These are phyloP conservation scores for Bungarus multicinctus DNA, from an alignment of 2,113 vertebrate genomes.

Conservation along the genomic window DNA sequence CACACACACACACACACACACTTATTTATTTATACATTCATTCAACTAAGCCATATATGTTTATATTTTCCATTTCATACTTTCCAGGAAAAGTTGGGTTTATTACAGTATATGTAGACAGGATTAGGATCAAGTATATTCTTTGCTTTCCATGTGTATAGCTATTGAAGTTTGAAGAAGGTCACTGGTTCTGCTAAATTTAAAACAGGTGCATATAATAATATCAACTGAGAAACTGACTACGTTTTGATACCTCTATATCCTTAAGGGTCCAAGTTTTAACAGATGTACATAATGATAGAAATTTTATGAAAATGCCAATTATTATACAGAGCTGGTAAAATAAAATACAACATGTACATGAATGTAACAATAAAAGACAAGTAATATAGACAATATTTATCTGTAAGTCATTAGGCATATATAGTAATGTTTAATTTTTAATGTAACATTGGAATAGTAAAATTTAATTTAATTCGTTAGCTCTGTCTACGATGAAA, in stretches of 20 bases:
- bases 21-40: neutral
- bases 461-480: neutral
- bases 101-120: neutral
- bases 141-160: neutral
- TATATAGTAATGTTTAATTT: neutral
- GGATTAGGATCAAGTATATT: neutral
- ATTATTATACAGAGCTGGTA: neutral
- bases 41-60: neutral
- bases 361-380: too few relatives aligned
- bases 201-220: neutral
- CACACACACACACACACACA: too few relatives aligned
- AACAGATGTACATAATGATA: neutral
- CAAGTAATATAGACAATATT: too few relatives aligned
- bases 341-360: too few relatives aligned
- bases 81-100: neutral
- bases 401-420: too few relatives aligned
- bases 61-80: neutral
- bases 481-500: neutral
- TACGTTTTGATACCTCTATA: neutral
- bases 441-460: neutral
- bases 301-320: neutral
- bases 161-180: neutral
- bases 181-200: neutral
- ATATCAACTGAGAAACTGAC: neutral
- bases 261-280: neutral